Conservation (phyloP, 2,888 invertebrate species). For the Eledona agricola region DNA sequence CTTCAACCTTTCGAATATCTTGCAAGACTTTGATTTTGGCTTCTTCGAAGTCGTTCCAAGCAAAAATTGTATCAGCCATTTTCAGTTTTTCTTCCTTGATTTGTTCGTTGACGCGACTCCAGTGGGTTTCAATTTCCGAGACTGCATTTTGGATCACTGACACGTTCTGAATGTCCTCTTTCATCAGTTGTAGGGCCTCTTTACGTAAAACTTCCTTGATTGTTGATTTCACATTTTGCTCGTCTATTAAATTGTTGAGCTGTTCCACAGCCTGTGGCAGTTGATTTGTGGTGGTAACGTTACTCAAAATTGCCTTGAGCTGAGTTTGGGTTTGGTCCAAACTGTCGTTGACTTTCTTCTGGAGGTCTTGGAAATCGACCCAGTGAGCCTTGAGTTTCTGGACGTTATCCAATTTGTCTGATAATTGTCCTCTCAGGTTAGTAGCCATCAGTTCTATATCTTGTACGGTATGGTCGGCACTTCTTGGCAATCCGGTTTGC, state of each 20-base stretch:
- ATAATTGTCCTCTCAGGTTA: slow-evolving; percentile 72
- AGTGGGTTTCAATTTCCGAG: slow-evolving; percentile 79
- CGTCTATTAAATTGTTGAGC: slow-evolving; percentile 65
- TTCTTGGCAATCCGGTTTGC: slow-evolving; percentile 74
- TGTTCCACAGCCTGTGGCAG: slow-evolving; percentile 64
- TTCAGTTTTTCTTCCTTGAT: slow-evolving; percentile 79
- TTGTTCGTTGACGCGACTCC: slow-evolving; percentile 80
- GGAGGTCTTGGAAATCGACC: slow-evolving; percentile 77
- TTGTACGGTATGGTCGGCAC: slow-evolving; percentile 76
- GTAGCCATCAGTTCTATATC: slow-evolving; percentile 78
- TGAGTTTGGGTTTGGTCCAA: slow-evolving; percentile 69
- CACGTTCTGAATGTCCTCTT: slow-evolving; percentile 82
- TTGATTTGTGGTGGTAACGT: slow-evolving; percentile 63
- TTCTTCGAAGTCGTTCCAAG: slow-evolving; percentile 79
- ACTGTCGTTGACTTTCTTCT: slow-evolving; percentile 74
- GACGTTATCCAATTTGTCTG: slow-evolving; percentile 72
- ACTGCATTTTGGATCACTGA: slow-evolving; percentile 82
- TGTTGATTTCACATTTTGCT: slow-evolving; percentile 69
- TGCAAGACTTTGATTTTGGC: slow-evolving; percentile 75
- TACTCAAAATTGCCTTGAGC: slow-evolving; percentile 67
- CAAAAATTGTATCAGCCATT: slow-evolving; percentile 75
- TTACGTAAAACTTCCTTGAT: slow-evolving; percentile 78
- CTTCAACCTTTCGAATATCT: slow-evolving; percentile 75
- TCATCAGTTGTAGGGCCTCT: slow-evolving; percentile 81
- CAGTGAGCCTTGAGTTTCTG: slow-evolving; percentile 79